phyloP scores from a whole-genome alignment of 2,888 invertebrate genomes.

The Stenchaetothrips biformis region DNA sequence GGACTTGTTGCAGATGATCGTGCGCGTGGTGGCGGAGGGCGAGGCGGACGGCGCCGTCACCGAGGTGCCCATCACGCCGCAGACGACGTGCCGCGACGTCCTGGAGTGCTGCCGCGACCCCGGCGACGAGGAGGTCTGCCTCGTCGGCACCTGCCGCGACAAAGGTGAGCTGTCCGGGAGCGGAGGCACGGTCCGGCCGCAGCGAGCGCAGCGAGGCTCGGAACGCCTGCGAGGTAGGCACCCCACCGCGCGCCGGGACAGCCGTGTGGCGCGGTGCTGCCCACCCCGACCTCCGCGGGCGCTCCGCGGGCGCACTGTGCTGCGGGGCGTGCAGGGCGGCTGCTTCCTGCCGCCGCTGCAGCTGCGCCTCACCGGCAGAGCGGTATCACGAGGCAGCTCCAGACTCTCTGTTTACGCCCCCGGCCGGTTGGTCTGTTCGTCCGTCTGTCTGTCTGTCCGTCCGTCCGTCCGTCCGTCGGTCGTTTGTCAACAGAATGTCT shows the following conservation, averaged over 20 bases:
- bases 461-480: no score
- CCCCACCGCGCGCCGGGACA: neutral
- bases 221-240: neutral
- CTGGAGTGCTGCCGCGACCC: slow-evolving; percentile 63
- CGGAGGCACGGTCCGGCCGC: neutral
- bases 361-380: neutral
- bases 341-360: no score
- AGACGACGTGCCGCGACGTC: slow-evolving; percentile 59
- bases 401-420: no score
- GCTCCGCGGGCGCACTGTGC: no score
- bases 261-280: no score
- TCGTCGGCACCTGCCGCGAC: slow-evolving; percentile 52
- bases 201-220: neutral
- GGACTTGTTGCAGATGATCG: slow-evolving; percentile 55
- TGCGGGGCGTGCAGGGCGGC: no score
- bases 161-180: neutral
- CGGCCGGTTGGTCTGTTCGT: no score
- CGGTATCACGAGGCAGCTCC: no score
- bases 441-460: no score
- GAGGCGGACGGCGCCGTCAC: slow-evolving; percentile 48
- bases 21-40: slow-evolving; percentile 55
- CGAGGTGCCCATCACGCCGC: slow-evolving; percentile 60
- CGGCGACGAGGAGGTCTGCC: slow-evolving; percentile 58
- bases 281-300: no score
- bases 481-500: no score